These are phyloP conservation scores for Chrysolina americana DNA, from an alignment of 2,888 invertebrate species.

Conservation along the genomic window DNA sequence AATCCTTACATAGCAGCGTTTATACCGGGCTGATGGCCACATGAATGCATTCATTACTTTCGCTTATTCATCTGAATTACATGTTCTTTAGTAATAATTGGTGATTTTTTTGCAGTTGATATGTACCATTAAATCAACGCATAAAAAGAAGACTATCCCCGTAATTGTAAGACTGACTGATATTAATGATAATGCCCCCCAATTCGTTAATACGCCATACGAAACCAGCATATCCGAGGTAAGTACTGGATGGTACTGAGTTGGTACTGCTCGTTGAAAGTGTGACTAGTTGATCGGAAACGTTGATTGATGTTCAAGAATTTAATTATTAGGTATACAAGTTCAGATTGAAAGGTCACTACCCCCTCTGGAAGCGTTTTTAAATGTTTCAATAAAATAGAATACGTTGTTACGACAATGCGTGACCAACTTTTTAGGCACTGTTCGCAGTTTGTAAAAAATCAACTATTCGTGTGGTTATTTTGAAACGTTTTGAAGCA, in stretches of 20 bases:
- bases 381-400: too few species aligned
- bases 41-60: constrained; percentile 22
- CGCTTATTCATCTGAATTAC: background rate
- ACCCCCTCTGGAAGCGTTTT: too few species aligned
- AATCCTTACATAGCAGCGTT: background rate
- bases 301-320: too few species aligned
- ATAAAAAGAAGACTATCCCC: constrained; percentile 87
- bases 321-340: too few species aligned
- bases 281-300: background rate
- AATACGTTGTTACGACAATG: too few species aligned
- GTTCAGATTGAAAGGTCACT: too few species aligned
- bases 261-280: background rate
- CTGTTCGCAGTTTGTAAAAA: too few species aligned
- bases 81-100: background rate
- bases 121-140: constrained; percentile 85
- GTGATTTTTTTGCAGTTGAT: constrained; percentile 75
- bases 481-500: too few species aligned
- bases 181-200: constrained; percentile 91
- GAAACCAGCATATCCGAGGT: constrained; percentile 90
- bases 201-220: constrained; percentile 88
- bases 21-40: background rate
- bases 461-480: too few species aligned
- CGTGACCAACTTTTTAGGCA: too few species aligned
- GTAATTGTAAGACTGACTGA: constrained; percentile 92
- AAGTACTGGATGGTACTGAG: constrained; percentile 61